A percentile compares a stretch with the other conserved stretches of the same genome.
Evolutionary conservation across 2,888 invertebrate species (phyloP).

Genomic region (Melieria crassipennis): DNA sequence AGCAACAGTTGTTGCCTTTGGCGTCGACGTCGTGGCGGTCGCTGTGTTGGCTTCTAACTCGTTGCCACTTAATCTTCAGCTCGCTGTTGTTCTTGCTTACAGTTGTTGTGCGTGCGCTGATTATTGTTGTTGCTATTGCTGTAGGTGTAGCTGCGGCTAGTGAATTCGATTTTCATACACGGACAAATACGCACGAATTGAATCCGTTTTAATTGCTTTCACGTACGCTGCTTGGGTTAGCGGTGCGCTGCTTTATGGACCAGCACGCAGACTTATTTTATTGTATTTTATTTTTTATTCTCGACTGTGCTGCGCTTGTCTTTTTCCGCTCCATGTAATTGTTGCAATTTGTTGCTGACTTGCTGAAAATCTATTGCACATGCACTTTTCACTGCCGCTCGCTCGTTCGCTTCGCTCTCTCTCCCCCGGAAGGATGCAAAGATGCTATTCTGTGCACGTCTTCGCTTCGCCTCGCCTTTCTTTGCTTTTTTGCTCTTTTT

Average conservation of each 20-base stretch:
- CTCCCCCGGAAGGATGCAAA: neutral
- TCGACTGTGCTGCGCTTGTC: neutral
- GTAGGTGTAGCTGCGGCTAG: neutral
- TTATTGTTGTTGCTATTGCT: neutral
- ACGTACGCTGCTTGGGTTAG: neutral
- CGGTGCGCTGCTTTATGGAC: neutral
- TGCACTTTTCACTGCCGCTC: slow-evolving; percentile 6
- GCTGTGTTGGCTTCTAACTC: slow-evolving; percentile 30
- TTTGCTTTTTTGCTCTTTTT: slow-evolving; percentile 5
- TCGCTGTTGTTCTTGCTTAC: neutral
- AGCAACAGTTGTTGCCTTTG: slow-evolving; percentile 57
- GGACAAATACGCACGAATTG: neutral
- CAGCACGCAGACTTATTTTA: neutral
- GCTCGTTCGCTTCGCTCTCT: neutral
- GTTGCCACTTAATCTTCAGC: neutral
- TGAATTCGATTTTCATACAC: neutral
- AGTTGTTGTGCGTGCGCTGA: neutral
- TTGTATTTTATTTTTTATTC: neutral
- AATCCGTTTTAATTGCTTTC: slow-evolving; percentile 9
- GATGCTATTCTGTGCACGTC: slow-evolving; percentile 22
- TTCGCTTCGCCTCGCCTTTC: slow-evolving; percentile 4
- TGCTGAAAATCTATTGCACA: slow-evolving; percentile 25
- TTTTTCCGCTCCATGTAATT: slow-evolving; percentile 19
- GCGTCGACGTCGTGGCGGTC: slow-evolving; percentile 53
- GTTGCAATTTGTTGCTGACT: slow-evolving; percentile 31